phyloP scores from a whole-genome alignment of 2,113 vertebrate genomes.

The Cavia porcellus region DNA sequence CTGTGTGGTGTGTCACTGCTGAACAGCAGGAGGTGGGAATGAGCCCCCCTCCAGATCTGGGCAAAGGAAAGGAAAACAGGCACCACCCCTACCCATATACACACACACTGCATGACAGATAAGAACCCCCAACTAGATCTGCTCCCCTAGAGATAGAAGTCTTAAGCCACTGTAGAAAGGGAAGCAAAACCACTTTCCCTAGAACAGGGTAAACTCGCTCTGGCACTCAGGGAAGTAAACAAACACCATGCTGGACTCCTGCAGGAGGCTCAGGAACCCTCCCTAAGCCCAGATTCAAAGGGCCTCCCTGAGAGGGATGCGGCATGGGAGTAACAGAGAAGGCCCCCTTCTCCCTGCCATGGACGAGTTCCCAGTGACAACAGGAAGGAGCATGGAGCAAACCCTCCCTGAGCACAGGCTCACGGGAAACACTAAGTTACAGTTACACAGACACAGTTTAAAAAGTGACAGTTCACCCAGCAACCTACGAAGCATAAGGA shows the following conservation, averaged over 20 bases:
- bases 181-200: background rate
- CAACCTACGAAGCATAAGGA: background rate
- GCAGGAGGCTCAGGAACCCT: background rate
- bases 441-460: background rate
- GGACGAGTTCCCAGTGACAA: background rate
- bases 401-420: background rate
- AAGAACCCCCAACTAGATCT: background rate
- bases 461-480: background rate
- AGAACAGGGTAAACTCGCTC: background rate
- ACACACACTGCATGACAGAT: background rate
- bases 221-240: background rate
- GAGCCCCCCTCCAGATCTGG: background rate
- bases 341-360: background rate
- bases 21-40: background rate
- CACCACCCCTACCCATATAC: background rate
- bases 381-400: background rate
- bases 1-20: background rate
- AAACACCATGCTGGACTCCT: background rate
- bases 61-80: background rate
- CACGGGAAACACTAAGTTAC: background rate
- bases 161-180: background rate
- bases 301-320: background rate
- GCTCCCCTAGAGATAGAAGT: background rate
- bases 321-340: background rate
- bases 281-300: background rate